Evolutionary conservation across 1,140 invertebrate species (phyloP).

Genomic region (Condylostylus longicornis): DNA sequence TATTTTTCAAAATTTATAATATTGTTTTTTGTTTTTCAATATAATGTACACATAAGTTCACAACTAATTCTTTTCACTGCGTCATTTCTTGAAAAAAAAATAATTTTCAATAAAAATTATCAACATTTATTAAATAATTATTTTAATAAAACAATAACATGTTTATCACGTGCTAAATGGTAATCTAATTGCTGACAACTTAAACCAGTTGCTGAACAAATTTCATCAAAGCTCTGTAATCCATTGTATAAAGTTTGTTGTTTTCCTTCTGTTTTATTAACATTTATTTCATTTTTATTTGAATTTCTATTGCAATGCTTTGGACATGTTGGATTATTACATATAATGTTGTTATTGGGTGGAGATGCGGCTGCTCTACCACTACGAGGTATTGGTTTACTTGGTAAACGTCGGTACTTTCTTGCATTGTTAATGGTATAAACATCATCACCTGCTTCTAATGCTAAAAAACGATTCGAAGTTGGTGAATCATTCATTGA

Average conservation of each 20-base stretch:
- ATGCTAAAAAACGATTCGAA: too few relatives aligned
- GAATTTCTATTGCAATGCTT: slow-evolving; percentile 31
- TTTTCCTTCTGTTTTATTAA: slow-evolving; percentile 14
- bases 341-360: too few relatives aligned
- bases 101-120: too few relatives aligned
- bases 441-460: neutral
- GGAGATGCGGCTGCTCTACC: too few relatives aligned
- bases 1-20: too few relatives aligned
- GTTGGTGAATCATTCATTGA: too few relatives aligned
- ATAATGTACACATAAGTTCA: too few relatives aligned
- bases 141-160: slow-evolving; percentile 63
- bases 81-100: too few relatives aligned
- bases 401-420: neutral
- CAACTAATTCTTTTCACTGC: too few relatives aligned
- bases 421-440: neutral
- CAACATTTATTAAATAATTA: slow-evolving; percentile 24
- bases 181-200: slow-evolving; percentile 63
- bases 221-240: slow-evolving; percentile 62
- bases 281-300: slow-evolving; percentile 5
- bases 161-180: slow-evolving; percentile 62
- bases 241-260: slow-evolving; percentile 58
- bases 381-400: slow-evolving; percentile 14
- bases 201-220: slow-evolving; percentile 62
- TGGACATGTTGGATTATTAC: too few relatives aligned
- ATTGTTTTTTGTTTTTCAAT: too few relatives aligned